Percentiles rank a stretch among this genome's conserved stretches.
Evolutionary conservation across 2,113 vertebrate genomes (phyloP).

Genomic region (Vidua chalybeata): DNA sequence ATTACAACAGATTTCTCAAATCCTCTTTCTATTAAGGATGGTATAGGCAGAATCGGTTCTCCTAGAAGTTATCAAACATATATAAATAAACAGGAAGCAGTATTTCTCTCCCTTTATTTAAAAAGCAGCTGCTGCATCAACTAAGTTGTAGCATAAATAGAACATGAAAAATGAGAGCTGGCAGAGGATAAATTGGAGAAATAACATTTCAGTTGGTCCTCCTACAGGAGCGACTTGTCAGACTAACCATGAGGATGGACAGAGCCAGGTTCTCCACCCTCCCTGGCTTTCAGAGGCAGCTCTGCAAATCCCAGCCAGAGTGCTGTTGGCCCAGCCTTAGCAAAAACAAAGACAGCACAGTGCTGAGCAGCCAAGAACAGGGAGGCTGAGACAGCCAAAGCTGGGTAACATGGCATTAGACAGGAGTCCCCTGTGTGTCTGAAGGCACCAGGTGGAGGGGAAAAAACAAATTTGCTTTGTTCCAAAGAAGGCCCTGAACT

Average conservation of each 20-base stretch:
- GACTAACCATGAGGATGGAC: not conserved
- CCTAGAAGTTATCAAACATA: not conserved
- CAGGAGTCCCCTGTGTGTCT: not conserved
- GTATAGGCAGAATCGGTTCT: not conserved
- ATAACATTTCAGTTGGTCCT: constrained; percentile 1
- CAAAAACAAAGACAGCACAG: not conserved
- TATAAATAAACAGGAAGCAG: constrained; percentile 7
- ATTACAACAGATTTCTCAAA: not conserved
- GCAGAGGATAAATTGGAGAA: constrained; percentile 30
- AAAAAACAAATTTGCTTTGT: not conserved
- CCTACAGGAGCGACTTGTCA: not conserved
- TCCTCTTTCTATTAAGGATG: not conserved
- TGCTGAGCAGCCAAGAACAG: not conserved
- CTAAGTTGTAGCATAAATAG: constrained; percentile 21
- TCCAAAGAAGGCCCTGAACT: not conserved
- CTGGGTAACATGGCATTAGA: not conserved
- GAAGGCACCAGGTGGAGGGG: accelerated
- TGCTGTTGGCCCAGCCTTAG: not conserved
- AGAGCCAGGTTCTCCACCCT: not conserved
- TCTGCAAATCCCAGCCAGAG: not conserved
- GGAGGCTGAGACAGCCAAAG: not conserved
- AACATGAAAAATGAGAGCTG: constrained; percentile 44
- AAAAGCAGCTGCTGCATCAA: constrained; percentile 40
- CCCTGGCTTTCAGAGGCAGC: not conserved
- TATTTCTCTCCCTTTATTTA: constrained; percentile 26